Evolutionary conservation across 2,797 vertebrate species (phyloP).

Genomic region (Erpetoichthys calabaricus): DNA sequence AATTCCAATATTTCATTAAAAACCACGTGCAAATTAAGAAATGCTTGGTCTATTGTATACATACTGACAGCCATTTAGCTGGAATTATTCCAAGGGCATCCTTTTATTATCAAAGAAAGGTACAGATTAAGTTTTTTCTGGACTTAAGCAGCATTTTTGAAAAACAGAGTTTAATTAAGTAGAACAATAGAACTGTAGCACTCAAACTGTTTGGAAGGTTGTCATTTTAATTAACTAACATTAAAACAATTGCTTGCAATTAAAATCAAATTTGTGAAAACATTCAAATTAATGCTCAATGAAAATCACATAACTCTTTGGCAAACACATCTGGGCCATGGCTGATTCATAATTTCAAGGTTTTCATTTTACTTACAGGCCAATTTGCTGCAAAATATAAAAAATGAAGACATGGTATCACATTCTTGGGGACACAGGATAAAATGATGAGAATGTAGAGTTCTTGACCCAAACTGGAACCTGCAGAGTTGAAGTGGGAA

Average conservation of each 20-base stretch:
- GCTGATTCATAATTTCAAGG: too few species aligned
- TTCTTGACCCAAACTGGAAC: too few species aligned
- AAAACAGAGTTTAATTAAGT: slow-evolving; percentile 61
- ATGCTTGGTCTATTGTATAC: slow-evolving; percentile 48
- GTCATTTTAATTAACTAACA: slow-evolving; percentile 12
- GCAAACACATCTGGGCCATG: background rate
- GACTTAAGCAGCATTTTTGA: slow-evolving; percentile 36
- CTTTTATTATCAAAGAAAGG: slow-evolving; percentile 53
- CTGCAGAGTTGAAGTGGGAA: too few species aligned
- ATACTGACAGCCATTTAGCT: slow-evolving; percentile 55
- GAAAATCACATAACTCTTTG: background rate
- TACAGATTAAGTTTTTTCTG: slow-evolving; percentile 56
- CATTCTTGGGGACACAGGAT: too few species aligned
- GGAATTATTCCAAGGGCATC: slow-evolving; percentile 68
- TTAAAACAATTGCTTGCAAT: slow-evolving; percentile 58
- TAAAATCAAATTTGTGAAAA: slow-evolving; percentile 45
- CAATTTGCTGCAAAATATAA: too few species aligned
- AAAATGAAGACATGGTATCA: too few species aligned
- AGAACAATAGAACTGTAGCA: slow-evolving; percentile 47
- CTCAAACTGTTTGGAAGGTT: slow-evolving; percentile 33
- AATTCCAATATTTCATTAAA: background rate
- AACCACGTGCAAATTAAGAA: background rate
- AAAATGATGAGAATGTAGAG: too few species aligned
- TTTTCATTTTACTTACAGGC: too few species aligned
- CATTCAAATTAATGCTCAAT: slow-evolving; percentile 7